Evolutionary conservation across 2,888 invertebrate species (phyloP).

Genomic region (Oligia latruncula): DNA sequence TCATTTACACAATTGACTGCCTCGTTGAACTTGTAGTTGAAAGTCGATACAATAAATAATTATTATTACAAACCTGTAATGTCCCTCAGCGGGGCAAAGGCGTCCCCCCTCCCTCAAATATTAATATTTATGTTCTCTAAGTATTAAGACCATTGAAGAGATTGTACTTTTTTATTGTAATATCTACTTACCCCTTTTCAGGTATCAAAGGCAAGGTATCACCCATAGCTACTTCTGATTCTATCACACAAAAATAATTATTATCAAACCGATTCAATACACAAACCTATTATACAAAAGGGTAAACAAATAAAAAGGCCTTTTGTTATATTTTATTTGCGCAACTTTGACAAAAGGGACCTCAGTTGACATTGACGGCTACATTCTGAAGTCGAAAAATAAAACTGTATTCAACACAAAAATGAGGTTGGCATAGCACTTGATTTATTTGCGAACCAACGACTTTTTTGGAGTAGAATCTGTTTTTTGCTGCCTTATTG

Average conservation of each 20-base stretch:
- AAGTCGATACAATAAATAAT: background rate
- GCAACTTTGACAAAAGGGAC: conserved; percentile 39
- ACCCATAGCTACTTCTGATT: conserved; percentile 53
- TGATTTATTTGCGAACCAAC: conserved; percentile 4
- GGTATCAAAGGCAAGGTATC: conserved; percentile 71
- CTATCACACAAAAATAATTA: conserved; percentile 20
- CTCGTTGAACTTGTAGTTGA: background rate
- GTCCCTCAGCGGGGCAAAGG: background rate
- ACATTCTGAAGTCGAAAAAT: conserved; percentile 21
- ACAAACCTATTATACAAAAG: conserved; percentile 40
- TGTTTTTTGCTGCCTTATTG: conserved; percentile 26
- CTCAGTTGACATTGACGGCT: conserved; percentile 40
- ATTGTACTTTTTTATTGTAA: background rate
- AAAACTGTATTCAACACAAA: conserved; percentile 13
- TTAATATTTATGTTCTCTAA: background rate
- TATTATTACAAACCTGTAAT: background rate
- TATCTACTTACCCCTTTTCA: conserved; percentile 62
- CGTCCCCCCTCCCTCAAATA: background rate
- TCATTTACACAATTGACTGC: background rate
- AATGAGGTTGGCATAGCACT: conserved; percentile 34
- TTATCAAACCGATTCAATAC: conserved; percentile 40
- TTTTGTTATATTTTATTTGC: conserved; percentile 34
- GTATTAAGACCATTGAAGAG: background rate
- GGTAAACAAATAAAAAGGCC: conserved; percentile 48
- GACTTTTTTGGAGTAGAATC: background rate